These are phyloP conservation scores for Incurvaria masculella DNA, from an alignment of 2,888 invertebrate genomes.

Conservation along the genomic window DNA sequence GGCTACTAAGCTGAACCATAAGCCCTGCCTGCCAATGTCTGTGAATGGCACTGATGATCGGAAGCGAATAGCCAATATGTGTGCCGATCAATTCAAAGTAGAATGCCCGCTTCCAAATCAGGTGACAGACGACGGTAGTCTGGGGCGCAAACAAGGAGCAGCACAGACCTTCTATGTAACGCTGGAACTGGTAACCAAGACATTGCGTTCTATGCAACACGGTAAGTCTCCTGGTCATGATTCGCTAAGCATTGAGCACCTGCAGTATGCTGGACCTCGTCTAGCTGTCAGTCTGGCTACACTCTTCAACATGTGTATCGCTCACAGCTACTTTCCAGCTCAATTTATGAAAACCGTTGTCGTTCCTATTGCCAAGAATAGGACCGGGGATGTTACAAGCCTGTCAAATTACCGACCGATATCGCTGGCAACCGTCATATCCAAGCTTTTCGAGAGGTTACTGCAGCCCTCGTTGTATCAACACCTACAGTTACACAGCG, in stretches of 20 bases:
- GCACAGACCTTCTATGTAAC: too few relatives aligned
- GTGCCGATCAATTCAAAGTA: not conserved
- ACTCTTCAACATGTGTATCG: slow-evolving; percentile 3
- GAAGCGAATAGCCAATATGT: not conserved
- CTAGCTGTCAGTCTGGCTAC: not conserved
- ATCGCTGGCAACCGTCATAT: slow-evolving; percentile 1
- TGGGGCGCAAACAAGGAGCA: too few relatives aligned
- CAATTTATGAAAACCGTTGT: slow-evolving; percentile 1
- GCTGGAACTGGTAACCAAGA: too few relatives aligned
- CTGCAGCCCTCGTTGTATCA: not conserved
- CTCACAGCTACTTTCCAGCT: slow-evolving; percentile 3
- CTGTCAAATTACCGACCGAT: slow-evolving; percentile 2
- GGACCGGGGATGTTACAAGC: not conserved
- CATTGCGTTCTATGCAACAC: too few relatives aligned
- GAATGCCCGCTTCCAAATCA: not conserved
- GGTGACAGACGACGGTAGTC: too few relatives aligned
- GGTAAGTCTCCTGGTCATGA: slow-evolving; percentile 2
- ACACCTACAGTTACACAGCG: not conserved
- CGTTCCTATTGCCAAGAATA: slow-evolving; percentile 1
- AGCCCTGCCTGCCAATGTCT: too few relatives aligned
- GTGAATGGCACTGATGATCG: too few relatives aligned
- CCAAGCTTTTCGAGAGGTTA: not conserved
- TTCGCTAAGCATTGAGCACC: not conserved
- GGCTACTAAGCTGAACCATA: not conserved
- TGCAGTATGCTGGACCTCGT: too few relatives aligned